Evolutionary conservation across 2,797 vertebrate species (phyloP).

Genomic region (Tarsius wallacei): DNA sequence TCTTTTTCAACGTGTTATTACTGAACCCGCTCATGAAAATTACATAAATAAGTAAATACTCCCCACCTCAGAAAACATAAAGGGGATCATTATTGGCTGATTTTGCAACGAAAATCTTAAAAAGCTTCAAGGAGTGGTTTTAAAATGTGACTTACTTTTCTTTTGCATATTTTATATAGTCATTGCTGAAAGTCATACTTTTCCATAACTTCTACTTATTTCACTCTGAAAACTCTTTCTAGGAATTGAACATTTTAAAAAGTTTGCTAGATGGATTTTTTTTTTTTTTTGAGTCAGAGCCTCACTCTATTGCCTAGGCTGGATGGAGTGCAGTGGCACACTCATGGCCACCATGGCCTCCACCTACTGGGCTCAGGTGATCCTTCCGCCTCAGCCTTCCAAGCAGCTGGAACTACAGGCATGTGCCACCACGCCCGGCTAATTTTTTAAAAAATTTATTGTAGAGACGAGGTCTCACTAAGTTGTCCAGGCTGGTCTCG

Average conservation of each 20-base stretch:
- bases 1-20: slow-evolving; percentile 3
- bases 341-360: too few species aligned
- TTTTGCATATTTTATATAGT: slow-evolving; percentile 30
- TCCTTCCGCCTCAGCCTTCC: too few species aligned
- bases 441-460: too few species aligned
- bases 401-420: too few species aligned
- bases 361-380: too few species aligned
- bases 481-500: too few species aligned
- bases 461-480: too few species aligned
- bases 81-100: slow-evolving; percentile 21
- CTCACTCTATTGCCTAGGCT: too few species aligned
- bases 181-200: slow-evolving; percentile 35
- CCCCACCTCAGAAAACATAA: not conserved
- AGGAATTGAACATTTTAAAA: slow-evolving; percentile 8
- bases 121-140: slow-evolving; percentile 60
- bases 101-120: slow-evolving; percentile 52
- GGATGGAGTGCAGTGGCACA: too few species aligned
- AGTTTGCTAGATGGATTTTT: too few species aligned
- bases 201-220: slow-evolving; percentile 37
- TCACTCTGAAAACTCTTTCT: slow-evolving; percentile 61
- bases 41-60: not conserved
- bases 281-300: too few species aligned
- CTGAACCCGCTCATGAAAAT: slow-evolving; percentile 10
- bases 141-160: slow-evolving; percentile 35
- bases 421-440: too few species aligned